Evolutionary conservation across 2,113 vertebrate species (phyloP), one percentile per base, ranked within the genome.

Genomic region (Proteles cristata): DNA sequence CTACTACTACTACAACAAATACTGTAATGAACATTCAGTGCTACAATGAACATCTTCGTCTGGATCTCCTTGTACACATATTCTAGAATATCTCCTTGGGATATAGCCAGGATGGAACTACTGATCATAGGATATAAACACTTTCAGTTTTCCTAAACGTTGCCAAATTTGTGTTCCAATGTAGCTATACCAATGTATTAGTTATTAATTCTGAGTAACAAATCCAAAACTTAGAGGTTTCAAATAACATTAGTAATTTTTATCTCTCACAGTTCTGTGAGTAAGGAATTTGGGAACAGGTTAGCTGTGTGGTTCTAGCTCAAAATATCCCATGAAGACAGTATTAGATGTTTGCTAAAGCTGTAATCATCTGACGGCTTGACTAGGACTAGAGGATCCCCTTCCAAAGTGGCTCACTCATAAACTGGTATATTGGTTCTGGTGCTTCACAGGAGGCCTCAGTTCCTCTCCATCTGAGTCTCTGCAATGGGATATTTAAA

Each of bases 61-160:
- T 58, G 28, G 16, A 1, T 69, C 53, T 79, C 21, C 19, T 88
- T 81, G 85, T 55, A 33, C 26, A 48, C 55, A 28, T 76, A 88
- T 92, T 92, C 61, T 84, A 94, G 69, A 83, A 92, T 68, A 68
- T 88, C 76, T 82, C 33, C 50, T 76, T 45, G 84, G 23, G n/a
- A 80, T 81, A 77, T 31, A 90, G 58, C 55, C 77, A 28, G n/a
- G 81, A 81, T 86, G 11, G 35, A 94, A 82, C 88, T 88, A 11
- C n/a, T 88, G 19, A 55, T 87, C 74, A 53, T 58, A 79, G 28
- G 11, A 65, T 84, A 71, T 45, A 63, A 87, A 50, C 8, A 87
- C 39, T 90, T 94, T 48, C 11, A 21, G 28, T 93, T 96, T 90
- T 93, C 48, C 48, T 76, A 83, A 93, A 93, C 76, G 74, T 48